Evolutionary conservation across 2,888 invertebrate genomes (phyloP).

Genomic region (Melikaiella ostensackeni): DNA sequence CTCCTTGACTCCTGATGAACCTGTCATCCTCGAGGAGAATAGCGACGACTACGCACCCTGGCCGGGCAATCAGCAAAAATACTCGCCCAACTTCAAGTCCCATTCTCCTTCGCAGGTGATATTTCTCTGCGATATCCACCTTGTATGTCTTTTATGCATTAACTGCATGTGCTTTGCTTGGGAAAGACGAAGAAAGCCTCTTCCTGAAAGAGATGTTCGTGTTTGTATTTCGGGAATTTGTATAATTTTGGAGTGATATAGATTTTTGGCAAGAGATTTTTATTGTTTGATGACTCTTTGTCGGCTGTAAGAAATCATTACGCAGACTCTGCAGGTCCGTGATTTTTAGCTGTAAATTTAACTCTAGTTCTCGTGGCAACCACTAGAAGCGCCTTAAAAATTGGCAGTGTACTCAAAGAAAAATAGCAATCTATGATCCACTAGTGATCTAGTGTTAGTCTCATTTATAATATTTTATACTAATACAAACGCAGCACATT

Average conservation of each 20-base stretch:
- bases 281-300: not conserved
- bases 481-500: not conserved
- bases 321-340: no score
- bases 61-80: conserved; percentile 71
- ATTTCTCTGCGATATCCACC: conserved; percentile 18
- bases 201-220: not conserved
- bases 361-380: no score
- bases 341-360: no score
- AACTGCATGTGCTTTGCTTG: conserved; percentile 16
- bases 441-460: no score
- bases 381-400: no score
- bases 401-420: no score
- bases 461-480: not conserved
- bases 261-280: not conserved
- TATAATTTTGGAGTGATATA: not conserved
- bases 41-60: conserved; percentile 79
- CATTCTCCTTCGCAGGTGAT: conserved; percentile 77
- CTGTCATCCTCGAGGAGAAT: conserved; percentile 83
- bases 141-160: conserved; percentile 36
- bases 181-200: not conserved
- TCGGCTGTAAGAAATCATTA: no score
- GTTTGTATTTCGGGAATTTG: not conserved
- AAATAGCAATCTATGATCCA: no score
- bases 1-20: conserved; percentile 82
- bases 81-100: conserved; percentile 76